These are phyloP conservation scores for Oxyruncus cristatus DNA, from an alignment of 2,113 vertebrate genomes.

Conservation along the genomic window DNA sequence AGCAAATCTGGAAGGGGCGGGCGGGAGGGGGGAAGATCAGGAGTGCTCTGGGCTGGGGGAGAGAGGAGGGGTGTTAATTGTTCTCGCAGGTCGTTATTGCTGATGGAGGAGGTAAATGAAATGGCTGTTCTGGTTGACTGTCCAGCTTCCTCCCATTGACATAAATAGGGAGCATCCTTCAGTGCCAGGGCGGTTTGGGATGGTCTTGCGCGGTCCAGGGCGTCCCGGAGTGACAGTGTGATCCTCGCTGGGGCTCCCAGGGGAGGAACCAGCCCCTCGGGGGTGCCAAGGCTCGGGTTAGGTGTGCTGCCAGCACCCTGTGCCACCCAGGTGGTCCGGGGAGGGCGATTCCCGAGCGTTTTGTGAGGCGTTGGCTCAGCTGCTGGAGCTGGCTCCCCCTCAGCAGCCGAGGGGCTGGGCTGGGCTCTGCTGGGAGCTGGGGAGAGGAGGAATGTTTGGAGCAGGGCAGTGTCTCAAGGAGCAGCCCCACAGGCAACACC, in stretches of 20 bases:
- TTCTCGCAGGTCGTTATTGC: conserved; percentile 65
- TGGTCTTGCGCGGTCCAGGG: rapidly evolving
- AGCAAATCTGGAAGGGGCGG: conserved; percentile 38
- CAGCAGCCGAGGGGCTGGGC: background rate
- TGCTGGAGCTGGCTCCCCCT: background rate
- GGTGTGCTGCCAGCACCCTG: background rate
- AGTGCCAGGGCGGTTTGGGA: rapidly evolving
- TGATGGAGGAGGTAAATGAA: conserved; percentile 49
- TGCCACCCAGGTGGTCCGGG: background rate
- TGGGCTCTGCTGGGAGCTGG: background rate
- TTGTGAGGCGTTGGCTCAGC: background rate
- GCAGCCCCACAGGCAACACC: background rate
- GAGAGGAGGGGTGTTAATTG: conserved; percentile 72
- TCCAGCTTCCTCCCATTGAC: background rate
- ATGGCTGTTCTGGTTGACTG: conserved; percentile 38
- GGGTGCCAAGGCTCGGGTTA: background rate
- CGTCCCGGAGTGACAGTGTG: rapidly evolving
- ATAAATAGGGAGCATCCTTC: rapidly evolving
- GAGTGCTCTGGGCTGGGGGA: conserved; percentile 57
- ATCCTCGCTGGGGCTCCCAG: rapidly evolving
- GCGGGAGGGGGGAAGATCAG: conserved; percentile 51
- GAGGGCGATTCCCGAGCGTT: rapidly evolving
- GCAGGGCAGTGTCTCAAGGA: background rate
- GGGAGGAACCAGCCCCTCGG: background rate
- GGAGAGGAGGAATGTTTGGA: background rate